Evolutionary conservation across 2,888 invertebrate species (phyloP).

Genomic region (Polydrusus tereticollis): DNA sequence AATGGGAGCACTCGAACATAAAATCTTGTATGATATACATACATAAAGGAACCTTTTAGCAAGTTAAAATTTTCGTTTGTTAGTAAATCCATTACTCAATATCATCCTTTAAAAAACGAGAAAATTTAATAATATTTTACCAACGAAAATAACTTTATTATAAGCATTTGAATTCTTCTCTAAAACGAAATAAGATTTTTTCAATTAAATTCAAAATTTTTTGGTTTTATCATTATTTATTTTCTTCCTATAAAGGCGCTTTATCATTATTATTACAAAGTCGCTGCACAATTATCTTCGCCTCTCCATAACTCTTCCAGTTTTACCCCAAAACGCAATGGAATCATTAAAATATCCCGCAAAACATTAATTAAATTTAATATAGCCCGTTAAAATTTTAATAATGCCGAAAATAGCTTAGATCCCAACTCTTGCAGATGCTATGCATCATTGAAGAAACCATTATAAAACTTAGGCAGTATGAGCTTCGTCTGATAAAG

Average conservation of each 20-base stretch:
- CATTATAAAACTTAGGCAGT: conserved; percentile 60
- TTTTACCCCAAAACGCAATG: conserved; percentile 33
- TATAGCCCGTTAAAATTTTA: conserved; percentile 57
- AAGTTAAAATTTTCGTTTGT: too few species aligned
- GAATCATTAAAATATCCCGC: conserved; percentile 45
- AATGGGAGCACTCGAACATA: too few species aligned
- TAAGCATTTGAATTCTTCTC: too few species aligned
- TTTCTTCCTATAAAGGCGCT: not conserved
- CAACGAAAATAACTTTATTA: too few species aligned
- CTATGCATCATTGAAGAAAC: conserved; percentile 60
- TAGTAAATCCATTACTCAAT: too few species aligned
- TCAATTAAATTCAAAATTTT: too few species aligned
- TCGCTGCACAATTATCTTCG: not conserved
- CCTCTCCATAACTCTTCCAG: conserved; percentile 11
- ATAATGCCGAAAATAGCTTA: conserved; percentile 57
- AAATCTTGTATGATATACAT: too few species aligned
- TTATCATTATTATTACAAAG: not conserved
- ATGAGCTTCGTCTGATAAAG: conserved; percentile 55
- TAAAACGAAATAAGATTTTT: too few species aligned
- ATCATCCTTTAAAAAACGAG: too few species aligned
- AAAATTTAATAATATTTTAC: too few species aligned
- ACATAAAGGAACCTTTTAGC: too few species aligned
- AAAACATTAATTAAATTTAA: conserved; percentile 50
- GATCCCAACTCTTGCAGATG: conserved; percentile 46
- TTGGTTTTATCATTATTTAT: not conserved